Conservation (phyloP, 2,113 vertebrate genomes). For the Speoplatyrhinus poulsoni region DNA sequence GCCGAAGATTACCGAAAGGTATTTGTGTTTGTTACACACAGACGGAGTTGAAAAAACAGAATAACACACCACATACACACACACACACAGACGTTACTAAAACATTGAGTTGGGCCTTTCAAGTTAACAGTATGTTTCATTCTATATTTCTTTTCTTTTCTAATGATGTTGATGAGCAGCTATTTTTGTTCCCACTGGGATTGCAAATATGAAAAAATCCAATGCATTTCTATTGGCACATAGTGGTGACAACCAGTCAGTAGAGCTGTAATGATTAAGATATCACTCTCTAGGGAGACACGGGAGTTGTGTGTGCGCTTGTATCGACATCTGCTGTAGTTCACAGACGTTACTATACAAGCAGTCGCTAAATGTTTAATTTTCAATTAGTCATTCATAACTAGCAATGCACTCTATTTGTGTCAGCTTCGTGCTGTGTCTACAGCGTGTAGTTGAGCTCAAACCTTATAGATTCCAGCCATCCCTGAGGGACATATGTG, state of each 20-base stretch:
- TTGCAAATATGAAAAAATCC: conserved; percentile 43
- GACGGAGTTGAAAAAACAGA: not conserved
- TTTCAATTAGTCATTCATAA: conserved; percentile 12
- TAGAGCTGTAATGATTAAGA: conserved; percentile 53
- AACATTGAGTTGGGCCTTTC: not conserved
- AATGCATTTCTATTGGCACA: conserved; percentile 33
- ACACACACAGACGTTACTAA: not conserved
- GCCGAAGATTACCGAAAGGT: no score
- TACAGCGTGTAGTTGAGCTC: not conserved
- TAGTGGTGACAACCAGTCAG: conserved; percentile 57
- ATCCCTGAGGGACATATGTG: not conserved
- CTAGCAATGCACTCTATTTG: conserved; percentile 3
- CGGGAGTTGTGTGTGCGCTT: conserved; percentile 18
- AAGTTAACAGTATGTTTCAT: conserved; percentile 9
- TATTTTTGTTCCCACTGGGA: conserved; percentile 26
- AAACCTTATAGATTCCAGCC: conserved; percentile 1
- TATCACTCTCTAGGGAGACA: conserved; percentile 42
- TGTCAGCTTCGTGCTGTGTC: conserved; percentile 1
- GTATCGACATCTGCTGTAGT: conserved; percentile 32
- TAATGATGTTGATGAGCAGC: conserved; percentile 28
- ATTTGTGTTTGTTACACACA: not conserved
- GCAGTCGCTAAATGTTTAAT: not conserved
- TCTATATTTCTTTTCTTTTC: conserved; percentile 21
- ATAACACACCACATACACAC: not conserved
- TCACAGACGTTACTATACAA: conserved; percentile 17